Base-by-base conservation (phyloP, 2,113 vertebrate species). In the Periophthalmus modestus region DNA sequence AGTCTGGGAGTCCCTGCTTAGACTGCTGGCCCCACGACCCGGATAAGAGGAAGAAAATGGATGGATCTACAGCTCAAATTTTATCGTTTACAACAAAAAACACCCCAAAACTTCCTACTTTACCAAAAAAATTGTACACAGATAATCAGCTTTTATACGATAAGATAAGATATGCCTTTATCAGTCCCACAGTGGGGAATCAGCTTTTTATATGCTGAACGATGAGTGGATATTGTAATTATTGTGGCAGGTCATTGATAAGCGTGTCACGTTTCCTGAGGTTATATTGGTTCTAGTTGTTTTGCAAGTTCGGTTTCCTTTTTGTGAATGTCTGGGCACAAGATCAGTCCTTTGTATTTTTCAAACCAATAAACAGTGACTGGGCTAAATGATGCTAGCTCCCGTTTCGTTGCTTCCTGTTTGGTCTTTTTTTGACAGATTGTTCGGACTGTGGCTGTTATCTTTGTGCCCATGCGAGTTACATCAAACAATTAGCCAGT, bases 291-390 rank as follows among this genome's bases (percentile, higher is more conserved):
- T 24, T 7, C 21, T 33, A 13, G 15, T 67, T 50, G 82, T 69
- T 46, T 63, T 52, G 79, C 75, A 87, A 77, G 48, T 52, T 52
- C 81, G n/a, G 47, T 82, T 91, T 91, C 72, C 88, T 78, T 62
- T 33, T 66, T 75, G 39, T 58, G 54, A 75, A 69, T 73, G 54
- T 71, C 34, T 9, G 65, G 50, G 59, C 61, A 68, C 62, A 66
- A 69, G 34, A 36, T 69, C 54, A 55, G 74, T 65, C 48, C 63
- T 36, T 43, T 66, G 59, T 14, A 61, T 59, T 16, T 50, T 19
- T 68, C 55, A 14, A 55, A 77, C 33, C 66, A 18, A 71, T 67
- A 23, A 7, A 34, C 28, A 69, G 39, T 39, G 5, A 43, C 6
- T 33, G 39, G 73, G 57, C 23, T 71, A 78, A 43, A 80, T 71